Evolutionary conservation across 1,140 invertebrate species (phyloP).

Genomic region (Drosophila pseudoananassae): DNA sequence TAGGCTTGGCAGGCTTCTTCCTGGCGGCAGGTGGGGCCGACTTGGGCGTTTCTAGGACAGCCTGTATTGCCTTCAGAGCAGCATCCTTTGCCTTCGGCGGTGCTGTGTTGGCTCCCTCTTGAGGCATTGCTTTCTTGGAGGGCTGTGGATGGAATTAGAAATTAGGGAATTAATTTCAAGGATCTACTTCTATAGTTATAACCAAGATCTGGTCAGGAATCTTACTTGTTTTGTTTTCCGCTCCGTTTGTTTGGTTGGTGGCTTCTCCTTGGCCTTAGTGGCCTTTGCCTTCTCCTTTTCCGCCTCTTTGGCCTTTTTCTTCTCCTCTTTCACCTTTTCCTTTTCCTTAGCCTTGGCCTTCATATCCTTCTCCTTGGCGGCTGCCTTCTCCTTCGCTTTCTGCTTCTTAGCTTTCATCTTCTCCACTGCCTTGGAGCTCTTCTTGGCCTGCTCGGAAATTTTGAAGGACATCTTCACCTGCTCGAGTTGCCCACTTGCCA

Average conservation of each 20-base stretch:
- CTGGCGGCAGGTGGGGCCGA: not conserved
- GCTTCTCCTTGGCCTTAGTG: not conserved
- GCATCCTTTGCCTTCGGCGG: not conserved
- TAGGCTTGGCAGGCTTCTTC: not conserved
- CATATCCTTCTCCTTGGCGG: not conserved
- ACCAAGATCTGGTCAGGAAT: not conserved
- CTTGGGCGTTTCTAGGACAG: not conserved
- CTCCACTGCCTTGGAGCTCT: not conserved
- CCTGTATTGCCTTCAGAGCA: not conserved
- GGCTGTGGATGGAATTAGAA: not conserved
- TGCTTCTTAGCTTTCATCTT: constrained; percentile 3
- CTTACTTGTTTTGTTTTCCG: not conserved
- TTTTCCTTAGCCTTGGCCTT: not conserved
- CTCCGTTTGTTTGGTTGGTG: not conserved
- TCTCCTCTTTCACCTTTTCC: not conserved
- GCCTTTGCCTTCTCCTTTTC: not conserved
- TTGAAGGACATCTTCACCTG: not conserved
- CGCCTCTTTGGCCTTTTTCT: not conserved
- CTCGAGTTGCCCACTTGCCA: not conserved
- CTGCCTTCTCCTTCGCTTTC: not conserved
- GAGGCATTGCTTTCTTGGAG: not conserved
- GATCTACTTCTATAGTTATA: too few relatives aligned
- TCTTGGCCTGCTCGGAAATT: not conserved
- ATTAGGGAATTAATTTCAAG: not conserved
- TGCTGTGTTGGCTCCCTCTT: not conserved